phyloP scores from a whole-genome alignment of 2,888 invertebrate genomes.

The Pyrochroa serraticornis region DNA sequence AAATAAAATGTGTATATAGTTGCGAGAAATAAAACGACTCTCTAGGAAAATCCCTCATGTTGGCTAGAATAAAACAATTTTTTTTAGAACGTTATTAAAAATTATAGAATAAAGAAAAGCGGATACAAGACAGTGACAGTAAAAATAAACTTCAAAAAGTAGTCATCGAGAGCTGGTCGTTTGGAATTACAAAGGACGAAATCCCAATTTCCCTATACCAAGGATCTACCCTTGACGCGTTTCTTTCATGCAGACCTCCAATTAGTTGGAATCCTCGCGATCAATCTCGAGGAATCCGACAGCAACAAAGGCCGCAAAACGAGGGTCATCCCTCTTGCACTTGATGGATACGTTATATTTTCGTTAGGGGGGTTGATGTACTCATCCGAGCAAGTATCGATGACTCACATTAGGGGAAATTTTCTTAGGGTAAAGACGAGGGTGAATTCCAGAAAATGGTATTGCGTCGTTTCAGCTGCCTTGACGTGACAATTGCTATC shows the following conservation, averaged over 20 bases:
- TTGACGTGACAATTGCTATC: too few relatives aligned
- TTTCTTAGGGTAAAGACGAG: conserved; percentile 29
- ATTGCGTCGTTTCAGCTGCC: neutral
- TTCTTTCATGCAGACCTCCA: conserved; percentile 7
- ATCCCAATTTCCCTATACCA: conserved; percentile 1
- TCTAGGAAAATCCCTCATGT: too few relatives aligned
- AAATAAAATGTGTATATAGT: too few relatives aligned
- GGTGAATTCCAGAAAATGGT: conserved; percentile 8
- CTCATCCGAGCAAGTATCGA: conserved; percentile 35
- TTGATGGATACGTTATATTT: conserved; percentile 17
- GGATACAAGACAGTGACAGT: too few relatives aligned
- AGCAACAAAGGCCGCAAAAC: conserved; percentile 9
- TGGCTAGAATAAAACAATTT: too few relatives aligned
- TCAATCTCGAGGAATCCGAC: conserved; percentile 14
- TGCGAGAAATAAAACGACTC: too few relatives aligned
- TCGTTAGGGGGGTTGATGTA: conserved; percentile 19
- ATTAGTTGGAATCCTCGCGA: neutral
- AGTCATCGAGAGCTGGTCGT: too few relatives aligned
- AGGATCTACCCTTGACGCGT: conserved; percentile 1
- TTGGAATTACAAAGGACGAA: too few relatives aligned
- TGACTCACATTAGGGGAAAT: conserved; percentile 39
- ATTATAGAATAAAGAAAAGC: too few relatives aligned
- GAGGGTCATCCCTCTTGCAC: conserved; percentile 12
- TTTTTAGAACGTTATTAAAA: too few relatives aligned
- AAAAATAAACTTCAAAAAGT: too few relatives aligned